Evolutionary conservation across 2,113 vertebrate species (phyloP), one percentile per base, ranked within the genome.

Genomic region (Myotis brandtii): DNA sequence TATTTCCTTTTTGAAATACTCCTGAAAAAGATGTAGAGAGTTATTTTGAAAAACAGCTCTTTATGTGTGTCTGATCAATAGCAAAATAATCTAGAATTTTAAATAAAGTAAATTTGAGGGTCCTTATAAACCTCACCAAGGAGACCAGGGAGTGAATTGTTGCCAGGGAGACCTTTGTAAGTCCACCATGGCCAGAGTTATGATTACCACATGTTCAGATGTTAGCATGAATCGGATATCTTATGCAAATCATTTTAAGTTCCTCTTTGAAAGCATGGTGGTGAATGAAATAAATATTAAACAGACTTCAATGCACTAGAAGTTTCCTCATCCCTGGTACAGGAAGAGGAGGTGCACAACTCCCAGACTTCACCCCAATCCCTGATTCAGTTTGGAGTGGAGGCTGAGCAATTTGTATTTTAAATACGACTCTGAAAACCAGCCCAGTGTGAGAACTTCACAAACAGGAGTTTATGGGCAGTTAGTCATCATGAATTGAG

Each of bases 71-170:
- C 72, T 56, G 64, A 91, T 62, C 37, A 84, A 92, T 23, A 89
- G 89, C 27, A 95, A 94, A 95, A 75, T 79, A 48, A 79, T 86
- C 82, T 70, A 73, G 72, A 93, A 94, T 86, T 93, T 91, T 52
- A 92, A 90, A 76, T 93, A 69, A 92, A 89, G 54, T 76, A 50
- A 88, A 48, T 91, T 66, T 81, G 27, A 96, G 59, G 40, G 56
- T 76, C 66, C 27, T 95, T 90, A 82, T 46, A 67, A 94, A 73
- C 16, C 37, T 95, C 73, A 83, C 79, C 54, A 62, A 88, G 92
- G 94, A 92, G 73, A 95, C 92, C 80, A 67, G 37, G 27, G 30
- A 72, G 23, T 91, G 46, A 94, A 43, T 23, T 2, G 52, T 96
- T 94, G 59, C 96, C 94, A 93, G 82, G 92, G 94, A 93, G 79